Evolutionary conservation across 2,113 vertebrate species (phyloP).

Genomic region (Smithornis capensis): DNA sequence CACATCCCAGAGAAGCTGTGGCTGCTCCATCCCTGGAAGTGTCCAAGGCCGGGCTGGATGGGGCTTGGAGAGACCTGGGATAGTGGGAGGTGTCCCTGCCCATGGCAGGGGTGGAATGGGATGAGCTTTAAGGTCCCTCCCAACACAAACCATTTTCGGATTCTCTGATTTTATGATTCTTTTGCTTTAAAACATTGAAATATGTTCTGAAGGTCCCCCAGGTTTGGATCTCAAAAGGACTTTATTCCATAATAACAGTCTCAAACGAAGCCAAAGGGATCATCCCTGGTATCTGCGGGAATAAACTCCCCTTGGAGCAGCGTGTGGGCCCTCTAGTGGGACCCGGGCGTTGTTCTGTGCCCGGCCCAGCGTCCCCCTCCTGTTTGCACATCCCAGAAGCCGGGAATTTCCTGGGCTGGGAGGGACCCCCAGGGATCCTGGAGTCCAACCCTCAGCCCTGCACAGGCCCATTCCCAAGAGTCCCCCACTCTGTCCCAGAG

Average conservation of each 20-base stretch:
- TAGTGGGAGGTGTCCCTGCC: not conserved
- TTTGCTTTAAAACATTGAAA: not conserved
- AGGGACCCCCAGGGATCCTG: too few species aligned
- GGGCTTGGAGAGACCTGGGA: accelerated
- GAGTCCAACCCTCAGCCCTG: too few species aligned
- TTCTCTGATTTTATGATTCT: not conserved
- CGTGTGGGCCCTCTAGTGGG: conserved; percentile 52
- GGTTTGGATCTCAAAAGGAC: not conserved
- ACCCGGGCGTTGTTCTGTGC: not conserved
- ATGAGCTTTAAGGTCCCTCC: not conserved
- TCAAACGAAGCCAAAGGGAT: not conserved
- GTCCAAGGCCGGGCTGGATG: not conserved
- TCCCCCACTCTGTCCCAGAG: too few species aligned
- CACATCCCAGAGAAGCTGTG: not conserved
- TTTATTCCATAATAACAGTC: not conserved
- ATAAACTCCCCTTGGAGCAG: not conserved
- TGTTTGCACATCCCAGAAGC: too few species aligned
- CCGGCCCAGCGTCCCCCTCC: not conserved
- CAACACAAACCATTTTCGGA: not conserved
- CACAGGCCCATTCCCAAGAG: too few species aligned
- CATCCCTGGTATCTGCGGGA: not conserved
- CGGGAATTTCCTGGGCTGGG: too few species aligned
- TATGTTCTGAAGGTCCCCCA: not conserved
- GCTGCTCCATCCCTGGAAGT: not conserved
- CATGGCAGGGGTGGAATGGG: not conserved